These are phyloP conservation scores for Gulo gulo DNA, from an alignment of 2,113 vertebrate species.

Conservation along the genomic window DNA sequence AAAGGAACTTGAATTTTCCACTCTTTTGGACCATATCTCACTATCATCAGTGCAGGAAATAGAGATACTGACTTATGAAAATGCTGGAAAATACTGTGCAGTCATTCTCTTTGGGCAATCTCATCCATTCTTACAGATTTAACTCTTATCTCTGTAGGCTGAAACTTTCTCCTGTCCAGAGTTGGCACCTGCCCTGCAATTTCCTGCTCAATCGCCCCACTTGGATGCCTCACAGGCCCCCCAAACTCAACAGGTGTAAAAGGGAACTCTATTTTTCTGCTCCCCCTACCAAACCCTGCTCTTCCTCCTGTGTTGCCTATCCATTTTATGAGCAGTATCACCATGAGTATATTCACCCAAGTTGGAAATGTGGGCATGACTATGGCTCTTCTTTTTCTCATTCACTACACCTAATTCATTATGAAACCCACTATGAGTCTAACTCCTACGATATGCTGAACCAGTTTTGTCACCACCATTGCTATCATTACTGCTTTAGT, in stretches of 20 bases:
- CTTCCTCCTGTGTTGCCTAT: neutral
- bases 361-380: neutral
- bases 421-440: neutral
- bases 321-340: neutral
- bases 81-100: slow-evolving; percentile 12
- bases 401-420: neutral
- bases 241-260: neutral
- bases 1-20: slow-evolving; percentile 53
- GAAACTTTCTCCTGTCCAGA: neutral
- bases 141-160: neutral
- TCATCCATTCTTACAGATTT: neutral
- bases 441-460: neutral
- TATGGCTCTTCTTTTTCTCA: neutral
- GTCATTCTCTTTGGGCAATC: slow-evolving; percentile 28
- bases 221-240: neutral
- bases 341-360: neutral
- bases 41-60: slow-evolving; percentile 41
- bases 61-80: slow-evolving; percentile 46
- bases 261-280: neutral
- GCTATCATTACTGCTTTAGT: neutral
- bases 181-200: neutral
- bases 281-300: neutral
- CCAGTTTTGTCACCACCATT: neutral
- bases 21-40: slow-evolving; percentile 55
- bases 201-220: neutral